A percentile compares a stretch with the other conserved stretches of the same genome.
Evolutionary conservation across 2,797 vertebrate species (phyloP).

Genomic region (Diplodus sargus): DNA sequence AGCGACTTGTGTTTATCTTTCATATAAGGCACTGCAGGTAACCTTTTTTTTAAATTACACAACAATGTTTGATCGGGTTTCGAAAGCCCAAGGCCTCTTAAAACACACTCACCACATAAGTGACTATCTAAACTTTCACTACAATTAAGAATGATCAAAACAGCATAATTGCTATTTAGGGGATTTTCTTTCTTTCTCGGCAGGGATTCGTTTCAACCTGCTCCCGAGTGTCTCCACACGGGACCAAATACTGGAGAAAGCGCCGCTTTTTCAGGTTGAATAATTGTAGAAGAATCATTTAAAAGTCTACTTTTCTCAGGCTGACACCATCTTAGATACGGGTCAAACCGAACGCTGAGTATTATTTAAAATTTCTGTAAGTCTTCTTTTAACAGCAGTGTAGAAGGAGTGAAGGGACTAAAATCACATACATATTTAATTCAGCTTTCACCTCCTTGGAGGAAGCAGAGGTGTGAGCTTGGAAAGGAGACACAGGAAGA

Average conservation of each 20-base stretch:
- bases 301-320: constrained; percentile 28
- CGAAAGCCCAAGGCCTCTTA: constrained; percentile 21
- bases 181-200: constrained; percentile 52
- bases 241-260: constrained; percentile 22
- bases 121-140: constrained; percentile 66
- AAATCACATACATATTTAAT: constrained; percentile 61
- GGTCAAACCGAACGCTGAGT: constrained; percentile 38
- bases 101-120: constrained; percentile 53
- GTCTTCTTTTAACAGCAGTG: constrained; percentile 40
- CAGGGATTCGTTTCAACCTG: constrained; percentile 64
- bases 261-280: constrained; percentile 16
- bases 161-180: constrained; percentile 49
- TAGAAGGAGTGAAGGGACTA: constrained; percentile 39
- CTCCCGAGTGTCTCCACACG: constrained; percentile 39
- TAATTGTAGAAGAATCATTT: constrained; percentile 41
- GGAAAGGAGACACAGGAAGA: background rate
- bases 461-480: constrained; percentile 26
- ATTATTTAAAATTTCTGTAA: constrained; percentile 44
- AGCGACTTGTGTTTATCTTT: constrained; percentile 10
- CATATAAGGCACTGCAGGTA: background rate
- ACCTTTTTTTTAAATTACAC: constrained; percentile 40
- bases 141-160: constrained; percentile 63
- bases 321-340: constrained; percentile 20
- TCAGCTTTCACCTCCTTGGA: constrained; percentile 44
- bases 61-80: constrained; percentile 29